Evolutionary conservation across 2,797 vertebrate species (phyloP), one percentile per base, ranked within the genome.

Genomic region (Notolabrus celidotus): DNA sequence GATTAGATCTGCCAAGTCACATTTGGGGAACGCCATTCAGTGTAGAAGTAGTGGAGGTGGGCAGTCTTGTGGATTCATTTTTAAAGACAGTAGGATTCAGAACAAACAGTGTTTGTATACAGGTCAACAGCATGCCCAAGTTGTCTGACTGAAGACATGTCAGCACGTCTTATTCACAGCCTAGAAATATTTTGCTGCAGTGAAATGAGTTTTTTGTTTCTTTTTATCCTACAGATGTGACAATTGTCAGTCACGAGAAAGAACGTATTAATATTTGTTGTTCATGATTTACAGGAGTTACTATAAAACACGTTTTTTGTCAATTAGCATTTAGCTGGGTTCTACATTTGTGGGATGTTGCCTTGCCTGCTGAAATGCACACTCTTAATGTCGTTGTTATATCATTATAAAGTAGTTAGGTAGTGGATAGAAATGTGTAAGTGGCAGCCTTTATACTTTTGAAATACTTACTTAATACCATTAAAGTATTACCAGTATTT

Each of bases 1-100:
- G 86, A 93, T 93, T 91, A 92, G 67, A 89, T 84, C 82, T 92
- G 92, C 88, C 90, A 91, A 87, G 89, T 91, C 88, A 89, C 86
- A 91, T 94, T 92, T 92, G 83, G 88, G 86, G 57, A 72, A 65
- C 56, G 83, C 59, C 79, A 75, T 69, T 92, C 86, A 88, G 81
- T 64, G 83, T 68, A 66, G 54, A 77, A 82, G 72, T 74, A 76
- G 72, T 45, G 59, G 67, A 79, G 81, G 71, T 80, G 67, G 71
- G 73, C 80, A 68, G 74, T 71, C 73, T 85, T 56, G 76, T 76
- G 77, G 70, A 64, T 81, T 67, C 76, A 61, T 68, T 64, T 61
- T 82, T 82, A 60, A 87, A 71, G 47, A 59, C 63, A 79, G 74
- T 71, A 8, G 57, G 55, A 51, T 75, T 65, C 8, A 36, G 22